Evolutionary conservation across 2,113 vertebrate species (phyloP), one percentile per base, ranked within the genome.

Genomic region (Gavia stellata): DNA sequence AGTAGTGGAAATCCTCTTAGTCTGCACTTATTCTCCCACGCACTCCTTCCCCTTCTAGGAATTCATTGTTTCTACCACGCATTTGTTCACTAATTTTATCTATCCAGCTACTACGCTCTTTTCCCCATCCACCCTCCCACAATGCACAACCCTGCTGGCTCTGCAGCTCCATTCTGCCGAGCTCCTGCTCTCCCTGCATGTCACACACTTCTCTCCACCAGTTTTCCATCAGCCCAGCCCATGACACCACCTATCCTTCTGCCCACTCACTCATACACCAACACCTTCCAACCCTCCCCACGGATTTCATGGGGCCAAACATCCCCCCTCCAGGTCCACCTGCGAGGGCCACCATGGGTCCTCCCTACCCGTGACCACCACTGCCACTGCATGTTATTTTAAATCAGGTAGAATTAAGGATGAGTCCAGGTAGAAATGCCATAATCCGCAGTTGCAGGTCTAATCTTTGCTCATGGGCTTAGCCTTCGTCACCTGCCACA

Each of bases 371-470:
- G 0, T 36, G 62, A 78, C 45, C 0, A 3, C 67, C 59, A 55
- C 78, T 56, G 91, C 78, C 1, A 1, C 70, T 75, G 45, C 31
- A 42, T 47, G 63, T 90, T 90, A 85, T 45, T 92, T 93, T 92
- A 95, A 81, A 93, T 59, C 55, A 86, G 79, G 86, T 23, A 86
- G 92, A 96, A 81, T 96, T 92, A 96, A 86, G 86, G 82, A 84
- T 55, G 85, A 95, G 75, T 83, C 63, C 88, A 93, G 96, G 92
- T 96, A 95, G 75, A 83, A 94, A 90, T 68, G 93, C 72, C 50
- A 15, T 96, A 94, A 95, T 95, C 96, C 10, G 0, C 86, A 86
- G 85, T 55, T 81, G 82, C 58, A 19, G 8, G 38, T 94, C 81
- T 96, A 94, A 96, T 96, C 93, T 93, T 96, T 3, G 2, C 55